These are phyloP conservation scores for Helicoverpa armigera DNA, from an alignment of 1,140 invertebrate genomes.

Conservation along the genomic window DNA sequence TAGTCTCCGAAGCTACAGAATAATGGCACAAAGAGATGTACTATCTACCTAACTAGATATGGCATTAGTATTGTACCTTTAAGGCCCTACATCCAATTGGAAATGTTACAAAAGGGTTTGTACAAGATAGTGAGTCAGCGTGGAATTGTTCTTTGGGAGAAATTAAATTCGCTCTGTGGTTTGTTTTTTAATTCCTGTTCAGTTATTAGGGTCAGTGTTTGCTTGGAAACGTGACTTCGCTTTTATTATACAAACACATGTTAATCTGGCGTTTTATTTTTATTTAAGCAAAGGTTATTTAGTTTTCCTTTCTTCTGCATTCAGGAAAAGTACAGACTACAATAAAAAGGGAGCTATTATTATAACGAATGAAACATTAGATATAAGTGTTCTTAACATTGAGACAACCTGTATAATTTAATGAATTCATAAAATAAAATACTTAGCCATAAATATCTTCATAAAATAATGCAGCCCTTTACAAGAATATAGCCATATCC, in stretches of 20 bases:
- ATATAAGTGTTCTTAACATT: background rate
- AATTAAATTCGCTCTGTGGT: conserved; percentile 12
- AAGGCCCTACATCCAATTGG: background rate
- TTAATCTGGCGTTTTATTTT: background rate
- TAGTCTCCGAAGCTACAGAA: conserved; percentile 78
- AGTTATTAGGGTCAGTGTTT: background rate
- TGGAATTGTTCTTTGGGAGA: background rate
- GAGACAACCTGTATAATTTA: no score
- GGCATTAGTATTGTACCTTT: conserved; percentile 58
- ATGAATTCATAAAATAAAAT: no score
- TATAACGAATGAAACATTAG: background rate
- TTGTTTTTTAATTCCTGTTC: conserved; percentile 17
- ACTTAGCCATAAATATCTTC: background rate
- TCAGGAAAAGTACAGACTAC: no score
- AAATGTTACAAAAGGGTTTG: conserved; percentile 10
- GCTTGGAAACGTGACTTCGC: no score
- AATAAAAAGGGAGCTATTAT: no score
- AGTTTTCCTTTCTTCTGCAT: no score
- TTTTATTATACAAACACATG: background rate
- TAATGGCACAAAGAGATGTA: conserved; percentile 70
- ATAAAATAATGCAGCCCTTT: background rate
- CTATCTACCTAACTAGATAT: conserved; percentile 64
- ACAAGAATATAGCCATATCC: background rate
- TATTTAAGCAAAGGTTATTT: no score
- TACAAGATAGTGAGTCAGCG: conserved; percentile 32